Base-by-base conservation (phyloP, 2,113 vertebrate species). In the Carassius carassius region DNA sequence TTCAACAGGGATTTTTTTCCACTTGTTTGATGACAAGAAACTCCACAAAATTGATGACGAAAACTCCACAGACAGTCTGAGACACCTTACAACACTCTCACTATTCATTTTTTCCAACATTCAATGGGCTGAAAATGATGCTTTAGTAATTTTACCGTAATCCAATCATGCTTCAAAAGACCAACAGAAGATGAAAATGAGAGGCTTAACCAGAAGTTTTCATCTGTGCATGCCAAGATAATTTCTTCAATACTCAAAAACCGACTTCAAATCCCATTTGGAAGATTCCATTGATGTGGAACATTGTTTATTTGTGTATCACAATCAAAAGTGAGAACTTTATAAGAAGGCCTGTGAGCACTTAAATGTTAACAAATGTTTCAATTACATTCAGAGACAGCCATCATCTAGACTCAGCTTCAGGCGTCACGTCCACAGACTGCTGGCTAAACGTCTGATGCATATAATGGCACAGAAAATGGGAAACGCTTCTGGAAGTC, bases 271-370 rank as follows among this genome's bases (percentile, higher is more conserved):
- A 74, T 54, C 74, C 23, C 74, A 29, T 19, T 25, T 76, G 74
- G 47, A 67, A 47, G 23, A 69, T 67, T 69, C 44, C 25, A 69
- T 69, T 81, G 79, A 81, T 35, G 62, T 65, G 29, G 23, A 63
- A 63, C 58, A 25, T 63, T 79, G 78, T 79, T 79, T 79, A 47
- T 79, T 79, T 79, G 78, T 63, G n/a, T 79, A 56, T 16, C 78
- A 79, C 10, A 79, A 65, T 80, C 58, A 69, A 1, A 29, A 69
- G 62, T 69, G 62, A 67, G 79, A 81, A 81, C 44, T 65, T 63
- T 17, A 44, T 44, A 44, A 80, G n/a, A 47, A 35, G 1, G 19
- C 32, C 21, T 65, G 58, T 19, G 7, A 79, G 78, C 37, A 69
- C 21, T 65, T 69, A 69, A 69, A 69, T 19, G 47, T 67, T 67